Evolutionary conservation across 2,888 invertebrate genomes (phyloP).

Genomic region (Heteromurus nitidus): DNA sequence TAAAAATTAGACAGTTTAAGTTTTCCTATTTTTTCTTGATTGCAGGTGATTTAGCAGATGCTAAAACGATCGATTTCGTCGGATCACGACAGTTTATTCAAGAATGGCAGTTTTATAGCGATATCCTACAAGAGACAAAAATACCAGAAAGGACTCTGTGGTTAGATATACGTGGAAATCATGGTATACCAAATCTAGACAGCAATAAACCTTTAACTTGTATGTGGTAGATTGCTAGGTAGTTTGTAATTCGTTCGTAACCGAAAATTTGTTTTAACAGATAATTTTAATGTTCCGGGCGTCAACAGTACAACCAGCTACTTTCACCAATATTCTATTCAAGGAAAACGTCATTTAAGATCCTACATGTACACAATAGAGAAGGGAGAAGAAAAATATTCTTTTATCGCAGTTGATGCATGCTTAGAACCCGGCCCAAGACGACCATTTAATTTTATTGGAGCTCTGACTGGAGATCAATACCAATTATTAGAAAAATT

Average conservation of each 20-base stretch:
- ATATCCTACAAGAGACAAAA: slow-evolving; percentile 82
- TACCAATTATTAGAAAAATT: slow-evolving; percentile 79
- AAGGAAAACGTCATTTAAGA: slow-evolving; percentile 82
- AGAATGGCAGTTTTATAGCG: slow-evolving; percentile 89
- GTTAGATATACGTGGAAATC: slow-evolving; percentile 94
- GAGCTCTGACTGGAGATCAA: slow-evolving; percentile 81
- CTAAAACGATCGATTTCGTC: slow-evolving; percentile 85
- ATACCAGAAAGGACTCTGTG: slow-evolving; percentile 84
- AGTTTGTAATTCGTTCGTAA: background rate
- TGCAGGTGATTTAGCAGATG: slow-evolving; percentile 91
- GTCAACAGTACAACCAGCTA: slow-evolving; percentile 84
- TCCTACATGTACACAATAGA: slow-evolving; percentile 84
- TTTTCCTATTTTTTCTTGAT: no score
- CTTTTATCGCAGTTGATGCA: slow-evolving; percentile 92
- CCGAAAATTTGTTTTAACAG: slow-evolving; percentile 82
- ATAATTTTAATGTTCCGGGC: slow-evolving; percentile 89
- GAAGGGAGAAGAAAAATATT: slow-evolving; percentile 81
- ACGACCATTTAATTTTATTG: slow-evolving; percentile 93
- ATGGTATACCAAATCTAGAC: slow-evolving; percentile 79
- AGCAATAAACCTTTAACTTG: background rate
- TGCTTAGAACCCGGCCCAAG: slow-evolving; percentile 90
- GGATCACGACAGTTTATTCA: slow-evolving; percentile 87
- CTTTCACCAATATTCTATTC: slow-evolving; percentile 86
- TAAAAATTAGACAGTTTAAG: no score
- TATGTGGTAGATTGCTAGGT: background rate